Conservation (phyloP, 2,797 vertebrate species). For the Myotis findleyi region DNA sequence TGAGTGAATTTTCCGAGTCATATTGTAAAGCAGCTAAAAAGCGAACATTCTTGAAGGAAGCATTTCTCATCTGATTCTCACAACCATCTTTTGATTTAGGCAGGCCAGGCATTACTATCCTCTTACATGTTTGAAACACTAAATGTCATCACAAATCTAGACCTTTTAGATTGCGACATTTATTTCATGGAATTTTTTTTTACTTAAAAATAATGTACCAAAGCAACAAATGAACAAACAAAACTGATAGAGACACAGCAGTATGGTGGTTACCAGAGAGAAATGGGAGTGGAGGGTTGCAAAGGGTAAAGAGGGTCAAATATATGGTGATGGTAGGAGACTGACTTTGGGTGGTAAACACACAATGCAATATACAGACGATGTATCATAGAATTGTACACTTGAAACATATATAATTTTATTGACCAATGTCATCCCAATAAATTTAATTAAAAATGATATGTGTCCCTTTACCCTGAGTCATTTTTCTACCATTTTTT, state of each 20-base stretch:
- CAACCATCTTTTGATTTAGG: constrained; percentile 1
- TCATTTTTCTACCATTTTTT: constrained; percentile 23
- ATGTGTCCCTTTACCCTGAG: not conserved
- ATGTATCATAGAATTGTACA: not conserved
- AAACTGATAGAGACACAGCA: not conserved
- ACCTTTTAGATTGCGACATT: constrained; percentile 39
- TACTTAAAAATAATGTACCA: not conserved
- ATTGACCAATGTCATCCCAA: not conserved
- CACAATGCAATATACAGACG: not conserved
- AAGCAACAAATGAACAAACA: not conserved
- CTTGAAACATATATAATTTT: not conserved
- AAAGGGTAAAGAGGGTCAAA: not conserved
- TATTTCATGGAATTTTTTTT: not conserved
- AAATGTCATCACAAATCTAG: not conserved
- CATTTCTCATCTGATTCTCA: not conserved
- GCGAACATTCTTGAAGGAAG: not conserved
- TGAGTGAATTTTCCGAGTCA: not conserved
- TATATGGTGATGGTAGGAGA: not conserved
- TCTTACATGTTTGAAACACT: constrained; percentile 11
- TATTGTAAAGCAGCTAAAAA: not conserved
- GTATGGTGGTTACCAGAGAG: too few species aligned
- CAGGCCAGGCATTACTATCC: not conserved
- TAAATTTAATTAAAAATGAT: not conserved
- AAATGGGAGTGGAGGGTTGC: not conserved
- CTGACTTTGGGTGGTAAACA: not conserved